Base-by-base conservation (phyloP, 2,113 vertebrate genomes). In the Megalops atlanticus region DNA sequence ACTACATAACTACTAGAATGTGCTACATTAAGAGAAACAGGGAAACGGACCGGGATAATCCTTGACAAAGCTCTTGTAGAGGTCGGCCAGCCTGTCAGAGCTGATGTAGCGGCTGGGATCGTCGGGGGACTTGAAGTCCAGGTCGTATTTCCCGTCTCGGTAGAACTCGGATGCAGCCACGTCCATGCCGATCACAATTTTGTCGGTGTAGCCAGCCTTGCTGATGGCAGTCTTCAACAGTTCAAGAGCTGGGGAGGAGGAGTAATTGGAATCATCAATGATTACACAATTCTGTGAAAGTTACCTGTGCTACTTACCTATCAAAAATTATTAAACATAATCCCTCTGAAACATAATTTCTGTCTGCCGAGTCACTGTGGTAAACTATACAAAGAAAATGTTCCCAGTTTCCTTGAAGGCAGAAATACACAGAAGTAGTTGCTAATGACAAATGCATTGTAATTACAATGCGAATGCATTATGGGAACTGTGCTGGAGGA, bases 71-170 rank as follows among this genome's bases (percentile, higher is more conserved):
- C 94, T 92, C 90, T 94, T 97, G 92, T 99, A 99, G 12, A 98
- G 94, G 77, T 98, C 94, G 80, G 94, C 95, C 89, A 99, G 93
- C 89, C 98, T 89, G 39, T 98, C 95, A 0, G 96, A 92, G 8
- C 91, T 83, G 88, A 98, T 98, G 87, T 98, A 93, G 85, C 97
- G 94, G 90, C 89, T 95, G 68, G 96, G 89, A 33, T 99, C 95
- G 33, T 98, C 97, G 0, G 97, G 95, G 36, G 98, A 98, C 93
- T 99, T 99, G 94, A 99, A 99, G 91, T 99, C 97, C 93, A 99
- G 90, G 90, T 99, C 97, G 0, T 99, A 99, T 76, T 97, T 97
- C 11, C 97, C 97, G 0, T 96, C 92, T 0, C 94, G 89, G 90
- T 91, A 97, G 91, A 99, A 99, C 85, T 99, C 97, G 0, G 97